These are phyloP conservation scores for Passer domesticus DNA, from an alignment of 2,113 vertebrate species.

Conservation along the genomic window DNA sequence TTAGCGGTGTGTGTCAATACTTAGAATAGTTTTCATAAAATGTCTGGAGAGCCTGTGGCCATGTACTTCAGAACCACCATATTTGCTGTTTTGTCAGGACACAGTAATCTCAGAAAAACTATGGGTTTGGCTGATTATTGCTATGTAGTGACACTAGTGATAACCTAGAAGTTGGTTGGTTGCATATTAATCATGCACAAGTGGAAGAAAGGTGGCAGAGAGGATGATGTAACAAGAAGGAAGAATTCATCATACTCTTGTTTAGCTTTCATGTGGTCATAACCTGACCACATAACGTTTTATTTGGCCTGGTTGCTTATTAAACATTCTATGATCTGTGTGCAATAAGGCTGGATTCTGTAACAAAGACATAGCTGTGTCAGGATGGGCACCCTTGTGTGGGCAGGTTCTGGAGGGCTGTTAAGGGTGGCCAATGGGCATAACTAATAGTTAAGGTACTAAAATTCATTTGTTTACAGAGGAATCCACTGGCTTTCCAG, in stretches of 20 bases:
- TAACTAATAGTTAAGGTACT: background rate
- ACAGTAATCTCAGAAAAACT: background rate
- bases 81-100: background rate
- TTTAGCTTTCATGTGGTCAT: background rate
- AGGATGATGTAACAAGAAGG: background rate
- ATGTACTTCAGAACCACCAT: background rate
- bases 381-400: background rate
- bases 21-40: background rate
- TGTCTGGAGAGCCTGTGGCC: background rate
- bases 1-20: background rate
- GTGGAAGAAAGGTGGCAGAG: background rate
- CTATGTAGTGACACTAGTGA: no score
- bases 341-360: background rate
- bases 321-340: background rate
- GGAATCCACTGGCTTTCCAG: background rate
- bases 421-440: background rate
- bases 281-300: background rate
- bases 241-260: background rate
- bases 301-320: background rate
- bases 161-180: background rate
- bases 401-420: background rate
- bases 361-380: background rate
- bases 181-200: background rate
- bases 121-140: background rate
- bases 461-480: background rate